These are phyloP conservation scores for Micropoecilia bifurca DNA, from an alignment of 2,797 vertebrate species.

Conservation along the genomic window DNA sequence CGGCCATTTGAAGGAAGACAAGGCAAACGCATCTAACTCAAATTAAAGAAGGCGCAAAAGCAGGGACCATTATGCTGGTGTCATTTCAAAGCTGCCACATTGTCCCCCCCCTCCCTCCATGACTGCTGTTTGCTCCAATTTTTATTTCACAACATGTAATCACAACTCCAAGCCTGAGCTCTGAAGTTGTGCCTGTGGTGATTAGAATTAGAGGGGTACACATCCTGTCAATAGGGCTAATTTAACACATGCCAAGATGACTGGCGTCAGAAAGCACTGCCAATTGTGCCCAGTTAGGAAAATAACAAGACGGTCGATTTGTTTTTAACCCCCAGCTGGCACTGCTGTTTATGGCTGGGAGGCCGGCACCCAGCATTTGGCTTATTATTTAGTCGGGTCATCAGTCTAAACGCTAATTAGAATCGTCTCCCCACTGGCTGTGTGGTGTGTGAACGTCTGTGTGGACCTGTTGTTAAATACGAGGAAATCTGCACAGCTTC, in stretches of 20 bases:
- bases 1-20: not conserved
- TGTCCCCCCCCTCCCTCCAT: not conserved
- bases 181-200: conserved; percentile 49
- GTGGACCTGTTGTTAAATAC: conserved; percentile 15
- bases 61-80: not conserved
- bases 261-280: conserved; percentile 46
- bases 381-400: conserved; percentile 68
- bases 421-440: conserved; percentile 47
- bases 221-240: conserved; percentile 60
- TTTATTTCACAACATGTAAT: conserved; percentile 47
- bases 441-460: not conserved
- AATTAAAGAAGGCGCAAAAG: conserved; percentile 9
- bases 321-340: conserved; percentile 65
- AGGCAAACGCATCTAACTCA: not conserved
- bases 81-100: conserved; percentile 16
- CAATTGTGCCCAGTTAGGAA: conserved; percentile 56
- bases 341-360: conserved; percentile 42
- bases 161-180: conserved; percentile 26
- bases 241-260: conserved; percentile 61
- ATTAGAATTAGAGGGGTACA: conserved; percentile 46
- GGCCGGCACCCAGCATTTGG: conserved; percentile 38
- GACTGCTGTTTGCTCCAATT: conserved; percentile 27
- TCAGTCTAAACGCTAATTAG: conserved; percentile 63
- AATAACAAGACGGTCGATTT: conserved; percentile 66
- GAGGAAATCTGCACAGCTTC: conserved; percentile 21